Evolutionary conservation across 2,888 invertebrate species (phyloP).

Genomic region (Aphodius granarius): DNA sequence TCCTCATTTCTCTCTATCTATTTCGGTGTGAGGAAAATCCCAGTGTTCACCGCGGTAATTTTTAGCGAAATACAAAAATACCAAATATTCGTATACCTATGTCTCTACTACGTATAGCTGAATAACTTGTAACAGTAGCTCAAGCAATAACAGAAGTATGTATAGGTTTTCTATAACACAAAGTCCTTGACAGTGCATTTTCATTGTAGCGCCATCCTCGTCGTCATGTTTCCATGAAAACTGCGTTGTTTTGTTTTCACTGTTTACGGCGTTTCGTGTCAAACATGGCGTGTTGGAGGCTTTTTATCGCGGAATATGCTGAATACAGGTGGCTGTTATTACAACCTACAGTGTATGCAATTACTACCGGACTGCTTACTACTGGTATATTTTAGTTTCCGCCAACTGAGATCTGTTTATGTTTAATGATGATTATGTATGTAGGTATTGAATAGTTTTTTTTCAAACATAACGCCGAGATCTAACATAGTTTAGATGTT

Average conservation of each 20-base stretch:
- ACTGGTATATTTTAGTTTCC: not conserved
- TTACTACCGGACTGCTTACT: not conserved
- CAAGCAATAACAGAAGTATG: not conserved
- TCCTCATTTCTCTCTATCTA: not conserved
- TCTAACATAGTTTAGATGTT: too few relatives aligned
- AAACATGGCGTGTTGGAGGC: not conserved
- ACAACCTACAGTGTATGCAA: not conserved
- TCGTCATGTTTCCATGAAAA: not conserved
- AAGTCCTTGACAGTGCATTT: not conserved
- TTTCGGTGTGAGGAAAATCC: not conserved
- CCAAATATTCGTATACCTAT: not conserved
- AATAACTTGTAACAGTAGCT: not conserved
- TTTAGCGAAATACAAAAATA: not conserved
- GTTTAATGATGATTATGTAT: too few relatives aligned
- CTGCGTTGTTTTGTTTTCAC: not conserved
- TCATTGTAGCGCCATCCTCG: not conserved
- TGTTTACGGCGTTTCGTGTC: not conserved
- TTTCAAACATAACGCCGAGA: too few relatives aligned
- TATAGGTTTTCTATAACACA: not conserved
- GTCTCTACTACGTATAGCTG: not conserved
- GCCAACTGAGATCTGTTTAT: not conserved
- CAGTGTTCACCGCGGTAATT: not conserved
- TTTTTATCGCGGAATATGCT: not conserved
- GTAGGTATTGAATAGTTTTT: too few relatives aligned
- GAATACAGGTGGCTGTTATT: not conserved